A percentile compares a stretch with the other conserved stretches of the same genome.
Evolutionary conservation across 2,113 vertebrate species (phyloP).

Genomic region (Hepsetus odoe): DNA sequence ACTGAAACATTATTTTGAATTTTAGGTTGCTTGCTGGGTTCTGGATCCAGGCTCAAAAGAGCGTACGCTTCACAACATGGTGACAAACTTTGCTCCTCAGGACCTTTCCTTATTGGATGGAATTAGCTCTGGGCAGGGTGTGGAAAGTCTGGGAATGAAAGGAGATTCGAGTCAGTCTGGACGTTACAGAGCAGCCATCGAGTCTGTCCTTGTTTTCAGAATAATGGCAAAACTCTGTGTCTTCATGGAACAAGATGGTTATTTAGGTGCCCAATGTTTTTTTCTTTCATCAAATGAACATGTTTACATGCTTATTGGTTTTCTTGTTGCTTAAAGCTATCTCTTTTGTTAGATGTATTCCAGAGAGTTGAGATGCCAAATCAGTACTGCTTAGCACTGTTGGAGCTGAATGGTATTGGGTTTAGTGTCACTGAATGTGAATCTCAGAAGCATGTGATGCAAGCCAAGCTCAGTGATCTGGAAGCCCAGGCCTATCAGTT

Average conservation of each 20-base stretch:
- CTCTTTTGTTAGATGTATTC: conserved; percentile 78
- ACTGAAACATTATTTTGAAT: background rate
- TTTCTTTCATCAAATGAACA: background rate
- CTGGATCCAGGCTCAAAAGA: conserved; percentile 87
- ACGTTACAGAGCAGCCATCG: conserved; percentile 83
- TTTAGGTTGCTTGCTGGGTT: conserved; percentile 92
- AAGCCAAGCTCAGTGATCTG: conserved; percentile 86
- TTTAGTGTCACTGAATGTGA: conserved; percentile 90
- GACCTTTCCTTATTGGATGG: conserved; percentile 86
- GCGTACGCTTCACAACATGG: conserved; percentile 89
- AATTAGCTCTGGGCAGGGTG: conserved; percentile 73
- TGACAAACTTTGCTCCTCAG: conserved; percentile 83
- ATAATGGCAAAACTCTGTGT: conserved; percentile 81
- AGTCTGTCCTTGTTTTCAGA: conserved; percentile 81
- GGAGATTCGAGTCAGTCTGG: conserved; percentile 75
- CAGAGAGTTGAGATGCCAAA: conserved; percentile 89
- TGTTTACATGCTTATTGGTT: background rate
- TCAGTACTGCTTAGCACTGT: conserved; percentile 88
- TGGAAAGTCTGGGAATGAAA: conserved; percentile 80
- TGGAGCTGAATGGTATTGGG: conserved; percentile 94
- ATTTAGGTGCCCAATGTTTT: conserved; percentile 76
- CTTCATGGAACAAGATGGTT: conserved; percentile 81
- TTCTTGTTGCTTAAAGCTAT: background rate
- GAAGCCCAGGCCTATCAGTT: conserved; percentile 87
- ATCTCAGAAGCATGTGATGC: conserved; percentile 90